Evolutionary conservation across 1,140 invertebrate genomes (phyloP), one percentile per base, ranked within the genome.

Genomic region (Orussus abietinus): DNA sequence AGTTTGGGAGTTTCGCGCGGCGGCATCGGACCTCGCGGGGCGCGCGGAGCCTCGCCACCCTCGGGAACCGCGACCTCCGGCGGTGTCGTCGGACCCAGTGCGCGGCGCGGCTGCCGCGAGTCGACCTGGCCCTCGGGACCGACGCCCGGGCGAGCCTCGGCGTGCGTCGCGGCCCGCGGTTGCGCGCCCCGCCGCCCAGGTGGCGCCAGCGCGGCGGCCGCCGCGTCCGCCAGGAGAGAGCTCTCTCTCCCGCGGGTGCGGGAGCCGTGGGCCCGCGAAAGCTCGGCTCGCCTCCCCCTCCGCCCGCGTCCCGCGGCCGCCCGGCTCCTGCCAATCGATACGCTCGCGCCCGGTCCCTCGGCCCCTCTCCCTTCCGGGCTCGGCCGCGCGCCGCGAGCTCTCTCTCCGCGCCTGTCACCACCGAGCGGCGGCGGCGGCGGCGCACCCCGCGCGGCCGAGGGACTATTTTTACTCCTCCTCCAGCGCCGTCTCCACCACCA

Each of bases 381-480:
- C 45, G 41, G 50, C 48, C 46, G 31, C 39, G 31, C 10, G 49
- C 32, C 46, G 47, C 55, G 40, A 44, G 30, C 45, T 41, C 42
- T 34, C 30, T 33, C 20, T 22, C 36, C 30, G 5, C 33, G 26
- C 44, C 38, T 3, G 31, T 48, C 45, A 13, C 42, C 26, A 35
- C 14, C 32, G 32, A 26, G 33, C 35, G 32, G 39, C 25, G 12
- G 38, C 31, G 34, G 42, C 39, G 42, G 40, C 47, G 51, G 52
- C 51, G 42, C 42, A 38, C 51, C 45, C 37, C 34, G 39, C 44
- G 37, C 42, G 43, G 34, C 38, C 37, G 11, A 4, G 6, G 31
- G 40, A 32, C 38, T 40, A 40, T 40, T 40, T 40, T 40, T 40
- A 40, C 28, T 40, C 18, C n/a, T 40, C 19, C 19, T 31, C 33